Conservation (phyloP, 2,797 vertebrate species). For the Parotocinclus haroldoi region DNA sequence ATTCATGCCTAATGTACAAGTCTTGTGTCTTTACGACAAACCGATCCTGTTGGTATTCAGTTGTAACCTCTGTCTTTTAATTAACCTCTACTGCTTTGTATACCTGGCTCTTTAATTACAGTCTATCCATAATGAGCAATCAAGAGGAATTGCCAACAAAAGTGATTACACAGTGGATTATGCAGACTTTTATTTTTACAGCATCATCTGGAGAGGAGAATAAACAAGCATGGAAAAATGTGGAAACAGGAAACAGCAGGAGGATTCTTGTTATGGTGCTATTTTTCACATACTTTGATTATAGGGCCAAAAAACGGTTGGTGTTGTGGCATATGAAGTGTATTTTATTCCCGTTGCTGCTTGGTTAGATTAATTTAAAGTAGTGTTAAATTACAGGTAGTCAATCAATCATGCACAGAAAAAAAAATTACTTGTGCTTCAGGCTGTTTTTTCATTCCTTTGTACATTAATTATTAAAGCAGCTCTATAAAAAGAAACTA, state of each 20-base stretch:
- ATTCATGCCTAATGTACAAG: slow-evolving; percentile 5
- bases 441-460: slow-evolving; percentile 25
- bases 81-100: slow-evolving; percentile 16
- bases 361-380: too few relatives aligned
- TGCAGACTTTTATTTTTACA: slow-evolving; percentile 33
- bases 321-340: background rate
- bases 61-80: slow-evolving; percentile 27
- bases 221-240: background rate
- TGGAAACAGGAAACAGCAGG: background rate
- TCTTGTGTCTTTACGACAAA: slow-evolving; percentile 19
- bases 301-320: background rate
- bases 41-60: slow-evolving; percentile 13
- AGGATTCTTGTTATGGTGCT: too few relatives aligned
- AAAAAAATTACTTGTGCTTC: background rate
- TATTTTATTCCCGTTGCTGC: background rate
- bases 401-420: slow-evolving; percentile 17
- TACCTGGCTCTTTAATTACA: slow-evolving; percentile 30
- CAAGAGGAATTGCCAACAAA: slow-evolving; percentile 35
- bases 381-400: background rate
- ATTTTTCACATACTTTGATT: too few relatives aligned
- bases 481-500: slow-evolving; percentile 45
- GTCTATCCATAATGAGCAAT: slow-evolving; percentile 33
- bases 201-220: slow-evolving; percentile 8
- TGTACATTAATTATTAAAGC: slow-evolving; percentile 43
- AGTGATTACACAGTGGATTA: slow-evolving; percentile 40